A percentile compares a stretch with the other conserved stretches of the same genome.
These are phyloP conservation scores for Notiomystis cincta DNA, from an alignment of 2,113 vertebrate species.

Conservation along the genomic window DNA sequence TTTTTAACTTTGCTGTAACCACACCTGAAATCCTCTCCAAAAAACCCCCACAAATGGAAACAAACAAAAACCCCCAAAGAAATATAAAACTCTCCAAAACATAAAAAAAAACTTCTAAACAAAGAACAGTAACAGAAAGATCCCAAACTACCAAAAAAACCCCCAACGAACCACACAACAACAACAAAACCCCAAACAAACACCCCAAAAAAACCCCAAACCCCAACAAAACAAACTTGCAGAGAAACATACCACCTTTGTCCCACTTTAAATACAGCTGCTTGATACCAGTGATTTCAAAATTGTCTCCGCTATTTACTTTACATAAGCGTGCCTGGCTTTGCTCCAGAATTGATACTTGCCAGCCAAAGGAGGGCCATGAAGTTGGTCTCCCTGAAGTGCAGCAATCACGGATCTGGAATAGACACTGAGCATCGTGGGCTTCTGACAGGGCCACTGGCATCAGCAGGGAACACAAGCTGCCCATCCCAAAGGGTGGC, in stretches of 20 bases:
- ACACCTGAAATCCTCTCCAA: background rate
- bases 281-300: background rate
- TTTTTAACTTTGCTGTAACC: background rate
- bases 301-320: background rate
- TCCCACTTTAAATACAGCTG: background rate
- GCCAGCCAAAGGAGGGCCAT: background rate
- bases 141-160: background rate
- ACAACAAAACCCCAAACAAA: background rate
- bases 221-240: background rate
- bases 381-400: accelerated
- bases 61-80: background rate
- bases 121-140: background rate
- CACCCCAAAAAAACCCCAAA: background rate
- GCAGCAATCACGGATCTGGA: background rate
- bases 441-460: accelerated
- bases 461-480: background rate
- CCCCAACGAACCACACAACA: background rate
- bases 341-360: background rate
- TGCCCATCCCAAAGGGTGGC: background rate
- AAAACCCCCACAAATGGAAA: background rate
- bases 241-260: background rate
- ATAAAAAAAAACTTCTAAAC: background rate
- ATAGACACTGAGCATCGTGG: accelerated
- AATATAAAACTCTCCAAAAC: background rate
- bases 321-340: background rate